Evolutionary conservation across 2,797 vertebrate species (phyloP).

Genomic region (Propithecus deckenii): DNA sequence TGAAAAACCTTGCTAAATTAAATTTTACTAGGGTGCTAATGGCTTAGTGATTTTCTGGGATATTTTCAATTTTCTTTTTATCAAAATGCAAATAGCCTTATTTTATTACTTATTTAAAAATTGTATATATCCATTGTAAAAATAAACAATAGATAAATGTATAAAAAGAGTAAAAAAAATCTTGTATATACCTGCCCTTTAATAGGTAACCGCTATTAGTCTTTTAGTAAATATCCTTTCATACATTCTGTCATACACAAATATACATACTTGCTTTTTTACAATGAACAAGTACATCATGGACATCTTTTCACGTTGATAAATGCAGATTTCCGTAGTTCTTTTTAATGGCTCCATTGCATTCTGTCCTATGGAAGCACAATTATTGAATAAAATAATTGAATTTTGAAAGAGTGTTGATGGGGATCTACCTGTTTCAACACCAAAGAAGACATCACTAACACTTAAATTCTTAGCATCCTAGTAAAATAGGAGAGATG

Average conservation of each 20-base stretch:
- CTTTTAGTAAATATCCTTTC: conserved; percentile 34
- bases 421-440: not conserved
- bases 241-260: not conserved
- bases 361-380: not conserved
- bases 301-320: not conserved
- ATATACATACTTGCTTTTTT: not conserved
- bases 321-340: not conserved
- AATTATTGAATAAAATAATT: conserved; percentile 37
- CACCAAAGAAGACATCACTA: not conserved
- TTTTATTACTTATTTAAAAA: conserved; percentile 13
- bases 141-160: conserved; percentile 19
- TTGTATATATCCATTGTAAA: not conserved
- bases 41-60: conserved; percentile 40
- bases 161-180: not conserved
- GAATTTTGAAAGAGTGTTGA: not conserved
- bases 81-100: conserved; percentile 34
- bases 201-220: conserved; percentile 14
- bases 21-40: conserved; percentile 47
- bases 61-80: conserved; percentile 47
- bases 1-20: conserved; percentile 57
- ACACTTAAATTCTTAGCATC: conserved; percentile 6
- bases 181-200: not conserved
- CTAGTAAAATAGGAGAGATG: not conserved
- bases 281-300: not conserved
- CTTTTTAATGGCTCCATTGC: not conserved